Conservation (phyloP, 2,113 vertebrate genomes). For the Accipiter cooperii region DNA sequence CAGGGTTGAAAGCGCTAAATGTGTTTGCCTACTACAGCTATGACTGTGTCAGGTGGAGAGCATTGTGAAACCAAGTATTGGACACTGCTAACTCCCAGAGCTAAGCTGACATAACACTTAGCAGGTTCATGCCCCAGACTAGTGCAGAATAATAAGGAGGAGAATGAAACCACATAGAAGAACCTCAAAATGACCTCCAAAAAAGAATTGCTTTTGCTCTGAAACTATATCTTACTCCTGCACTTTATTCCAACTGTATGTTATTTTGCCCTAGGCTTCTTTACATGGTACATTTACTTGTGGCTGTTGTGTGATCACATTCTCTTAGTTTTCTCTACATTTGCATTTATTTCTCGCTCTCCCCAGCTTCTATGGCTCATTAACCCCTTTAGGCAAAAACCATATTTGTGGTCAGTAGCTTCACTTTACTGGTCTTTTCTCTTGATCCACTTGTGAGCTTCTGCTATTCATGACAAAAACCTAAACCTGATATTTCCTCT, state of each 20-base stretch:
- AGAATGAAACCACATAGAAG: background rate
- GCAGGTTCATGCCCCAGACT: background rate
- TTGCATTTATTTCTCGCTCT: background rate
- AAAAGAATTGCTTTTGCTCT: background rate
- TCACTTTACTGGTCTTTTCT: background rate
- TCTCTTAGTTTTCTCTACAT: background rate
- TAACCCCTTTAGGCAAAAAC: background rate
- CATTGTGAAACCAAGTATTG: background rate
- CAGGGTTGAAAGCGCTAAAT: background rate
- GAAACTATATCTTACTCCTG: background rate
- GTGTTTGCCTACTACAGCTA: background rate
- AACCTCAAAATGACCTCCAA: slow-evolving; percentile 11
- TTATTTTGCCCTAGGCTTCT: background rate
- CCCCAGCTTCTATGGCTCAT: background rate
- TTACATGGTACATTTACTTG: slow-evolving; percentile 4
- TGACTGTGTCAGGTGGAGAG: background rate
- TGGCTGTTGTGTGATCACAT: background rate
- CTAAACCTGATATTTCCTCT: background rate
- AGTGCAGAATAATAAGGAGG: background rate
- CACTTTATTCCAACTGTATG: background rate
- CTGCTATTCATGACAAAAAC: background rate
- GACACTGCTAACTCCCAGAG: background rate
- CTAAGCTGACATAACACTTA: background rate
- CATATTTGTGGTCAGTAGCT: background rate
- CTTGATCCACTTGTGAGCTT: background rate